Evolutionary conservation across 2,113 vertebrate genomes (phyloP).

Genomic region (Aleadryas rufinucha): DNA sequence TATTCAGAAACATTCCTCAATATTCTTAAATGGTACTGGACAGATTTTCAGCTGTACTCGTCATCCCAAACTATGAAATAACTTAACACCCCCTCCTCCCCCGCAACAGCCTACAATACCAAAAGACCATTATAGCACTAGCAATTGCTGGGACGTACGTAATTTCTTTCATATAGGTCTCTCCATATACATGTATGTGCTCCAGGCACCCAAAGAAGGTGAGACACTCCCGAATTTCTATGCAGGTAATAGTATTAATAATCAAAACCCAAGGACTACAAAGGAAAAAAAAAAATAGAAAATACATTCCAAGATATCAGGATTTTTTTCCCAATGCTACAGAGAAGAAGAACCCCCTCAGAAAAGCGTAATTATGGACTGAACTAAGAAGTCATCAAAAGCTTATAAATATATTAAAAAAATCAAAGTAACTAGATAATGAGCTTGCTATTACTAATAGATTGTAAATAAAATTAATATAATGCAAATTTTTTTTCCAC

Average conservation of each 20-base stretch:
- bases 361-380: background rate
- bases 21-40: background rate
- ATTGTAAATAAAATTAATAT: background rate
- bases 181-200: background rate
- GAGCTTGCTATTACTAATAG: background rate
- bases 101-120: background rate
- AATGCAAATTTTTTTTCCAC: background rate
- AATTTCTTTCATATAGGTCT: background rate
- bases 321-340: background rate
- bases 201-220: background rate
- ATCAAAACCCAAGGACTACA: background rate
- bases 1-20: background rate
- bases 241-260: background rate
- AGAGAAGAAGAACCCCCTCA: background rate
- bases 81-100: background rate
- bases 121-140: background rate
- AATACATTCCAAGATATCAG: background rate
- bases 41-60: background rate
- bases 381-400: background rate
- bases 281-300: background rate
- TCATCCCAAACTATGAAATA: background rate
- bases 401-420: background rate
- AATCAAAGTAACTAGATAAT: background rate
- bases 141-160: rapidly evolving
- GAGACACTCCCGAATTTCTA: background rate